A percentile compares a stretch with the other conserved stretches of the same genome.
Conservation (phyloP, 2,113 vertebrate species). For the Sinosuthora webbiana region DNA sequence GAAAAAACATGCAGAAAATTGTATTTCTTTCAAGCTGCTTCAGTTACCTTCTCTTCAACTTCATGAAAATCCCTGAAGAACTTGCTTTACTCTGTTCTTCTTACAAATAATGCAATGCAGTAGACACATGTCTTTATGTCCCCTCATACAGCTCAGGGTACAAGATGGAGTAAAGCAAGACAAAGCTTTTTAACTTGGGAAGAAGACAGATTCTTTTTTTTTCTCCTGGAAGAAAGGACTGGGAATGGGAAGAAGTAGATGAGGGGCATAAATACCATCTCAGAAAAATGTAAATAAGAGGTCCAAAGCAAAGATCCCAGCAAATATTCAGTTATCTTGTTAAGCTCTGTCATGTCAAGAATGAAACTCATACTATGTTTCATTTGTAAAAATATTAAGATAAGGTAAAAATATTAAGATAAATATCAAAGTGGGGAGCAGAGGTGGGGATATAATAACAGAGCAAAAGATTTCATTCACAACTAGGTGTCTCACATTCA, state of each 20-base stretch:
- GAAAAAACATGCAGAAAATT: background rate
- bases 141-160: background rate
- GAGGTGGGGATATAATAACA: background rate
- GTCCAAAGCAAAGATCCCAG: background rate
- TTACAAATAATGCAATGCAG: background rate
- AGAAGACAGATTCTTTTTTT: background rate
- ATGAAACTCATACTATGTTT: background rate
- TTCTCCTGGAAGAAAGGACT: background rate
- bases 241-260: background rate
- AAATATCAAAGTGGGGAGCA: rapidly evolving
- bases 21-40: background rate
- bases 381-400: background rate
- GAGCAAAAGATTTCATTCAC: background rate
- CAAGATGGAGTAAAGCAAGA: background rate
- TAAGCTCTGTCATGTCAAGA: background rate
- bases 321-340: background rate
- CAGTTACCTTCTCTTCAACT: background rate
- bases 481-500: background rate
- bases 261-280: background rate
- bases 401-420: background rate
- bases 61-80: background rate
- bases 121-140: rapidly evolving
- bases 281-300: background rate
- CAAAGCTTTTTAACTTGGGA: background rate
- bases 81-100: background rate